Percentiles rank a stretch among this genome's conserved stretches.
phyloP scores from a whole-genome alignment of 2,888 invertebrate genomes.

The Rhamnusium bicolor region DNA sequence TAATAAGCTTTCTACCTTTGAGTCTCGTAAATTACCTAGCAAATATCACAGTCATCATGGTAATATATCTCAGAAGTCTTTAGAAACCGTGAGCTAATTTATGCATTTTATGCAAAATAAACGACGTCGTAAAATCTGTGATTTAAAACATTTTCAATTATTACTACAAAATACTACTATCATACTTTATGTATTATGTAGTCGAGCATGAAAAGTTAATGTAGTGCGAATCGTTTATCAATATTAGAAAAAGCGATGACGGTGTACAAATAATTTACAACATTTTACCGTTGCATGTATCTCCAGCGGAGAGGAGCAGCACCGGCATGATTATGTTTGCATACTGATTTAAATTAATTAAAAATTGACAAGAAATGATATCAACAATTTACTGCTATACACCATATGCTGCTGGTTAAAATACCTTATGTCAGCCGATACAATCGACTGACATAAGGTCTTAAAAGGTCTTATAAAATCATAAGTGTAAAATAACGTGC shows the following conservation, averaged over 20 bases:
- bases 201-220: background rate
- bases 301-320: background rate
- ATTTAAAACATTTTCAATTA: slow-evolving; percentile 35
- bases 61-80: background rate
- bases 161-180: slow-evolving; percentile 34
- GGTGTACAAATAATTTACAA: background rate
- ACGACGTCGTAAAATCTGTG: slow-evolving; percentile 18
- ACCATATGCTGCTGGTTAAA: too few relatives aligned
- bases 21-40: slow-evolving; percentile 33
- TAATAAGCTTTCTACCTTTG: slow-evolving; percentile 35
- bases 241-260: background rate
- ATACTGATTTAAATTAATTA: too few relatives aligned
- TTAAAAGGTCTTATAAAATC: too few relatives aligned
- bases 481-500: too few relatives aligned
- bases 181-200: background rate
- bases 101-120: slow-evolving; percentile 15
- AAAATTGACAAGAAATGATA: too few relatives aligned
- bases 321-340: background rate
- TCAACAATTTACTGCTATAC: too few relatives aligned
- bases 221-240: background rate
- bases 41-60: slow-evolving; percentile 20
- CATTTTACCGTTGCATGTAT: background rate
- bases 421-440: too few relatives aligned
- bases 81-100: slow-evolving; percentile 11
- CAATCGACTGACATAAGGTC: too few relatives aligned